A percentile compares a stretch with the other conserved stretches of the same genome.
Conservation (phyloP, 2,113 vertebrate genomes). For the Ctenomys sociabilis region DNA sequence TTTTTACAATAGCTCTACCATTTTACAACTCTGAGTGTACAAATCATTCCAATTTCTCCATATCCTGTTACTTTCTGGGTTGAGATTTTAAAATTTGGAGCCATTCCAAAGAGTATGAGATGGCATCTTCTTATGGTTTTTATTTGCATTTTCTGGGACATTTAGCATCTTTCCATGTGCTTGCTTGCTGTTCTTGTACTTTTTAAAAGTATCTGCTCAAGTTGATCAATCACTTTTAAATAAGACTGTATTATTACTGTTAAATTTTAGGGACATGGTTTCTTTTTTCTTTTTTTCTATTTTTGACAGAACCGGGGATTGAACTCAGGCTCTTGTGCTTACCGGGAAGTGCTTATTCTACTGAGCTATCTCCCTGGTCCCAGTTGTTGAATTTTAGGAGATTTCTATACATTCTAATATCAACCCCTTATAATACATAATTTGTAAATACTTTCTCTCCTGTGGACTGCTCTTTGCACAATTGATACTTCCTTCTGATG, state of each 20-base stretch:
- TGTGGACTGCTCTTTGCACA: not conserved
- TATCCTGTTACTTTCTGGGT: not conserved
- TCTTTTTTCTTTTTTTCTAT: no score
- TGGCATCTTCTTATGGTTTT: not conserved
- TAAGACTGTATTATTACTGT: no score
- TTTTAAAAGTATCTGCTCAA: not conserved
- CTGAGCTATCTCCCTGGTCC: no score
- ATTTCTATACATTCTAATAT: not conserved
- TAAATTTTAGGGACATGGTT: no score
- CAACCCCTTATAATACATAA: not conserved
- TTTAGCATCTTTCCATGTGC: not conserved
- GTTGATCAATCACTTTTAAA: not conserved
- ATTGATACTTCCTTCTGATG: not conserved
- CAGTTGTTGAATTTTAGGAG: not conserved
- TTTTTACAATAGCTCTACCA: not conserved
- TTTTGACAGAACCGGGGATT: no score
- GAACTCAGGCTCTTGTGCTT: no score
- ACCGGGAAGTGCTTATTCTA: no score
- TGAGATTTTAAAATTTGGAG: not conserved
- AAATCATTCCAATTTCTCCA: not conserved
- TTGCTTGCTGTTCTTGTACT: not conserved
- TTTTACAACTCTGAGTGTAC: not conserved
- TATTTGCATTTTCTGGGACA: not conserved
- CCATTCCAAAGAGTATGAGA: not conserved
- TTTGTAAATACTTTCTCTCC: not conserved